A percentile compares a stretch with the other conserved stretches of the same genome.
Evolutionary conservation across 2,797 vertebrate genomes (phyloP).

Genomic region (Anisognathus igniventris): DNA sequence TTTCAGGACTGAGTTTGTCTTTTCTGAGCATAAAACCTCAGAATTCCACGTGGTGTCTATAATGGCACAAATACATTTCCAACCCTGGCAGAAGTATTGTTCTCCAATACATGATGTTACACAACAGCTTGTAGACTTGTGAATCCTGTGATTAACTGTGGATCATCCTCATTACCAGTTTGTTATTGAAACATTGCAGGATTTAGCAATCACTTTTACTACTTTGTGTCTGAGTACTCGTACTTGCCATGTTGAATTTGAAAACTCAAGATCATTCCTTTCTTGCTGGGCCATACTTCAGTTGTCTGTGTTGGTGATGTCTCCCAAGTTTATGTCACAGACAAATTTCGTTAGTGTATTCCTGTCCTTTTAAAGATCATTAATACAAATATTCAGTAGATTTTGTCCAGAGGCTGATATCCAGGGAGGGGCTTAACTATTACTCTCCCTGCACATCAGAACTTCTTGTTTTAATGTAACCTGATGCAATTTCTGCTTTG

Average conservation of each 20-base stretch:
- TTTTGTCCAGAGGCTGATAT: background rate
- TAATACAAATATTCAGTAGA: background rate
- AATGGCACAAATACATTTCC: background rate
- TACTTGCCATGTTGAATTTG: background rate
- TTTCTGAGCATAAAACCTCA: background rate
- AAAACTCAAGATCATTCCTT: background rate
- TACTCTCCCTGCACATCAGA: background rate
- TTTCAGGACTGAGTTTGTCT: background rate
- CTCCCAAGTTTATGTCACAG: background rate
- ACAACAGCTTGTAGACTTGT: background rate
- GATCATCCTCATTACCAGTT: background rate
- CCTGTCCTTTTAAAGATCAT: background rate
- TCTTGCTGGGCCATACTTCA: background rate
- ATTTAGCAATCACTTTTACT: background rate
- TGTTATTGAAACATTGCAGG: background rate
- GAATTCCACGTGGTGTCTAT: background rate
- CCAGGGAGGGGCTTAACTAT: background rate
- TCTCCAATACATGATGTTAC: background rate
- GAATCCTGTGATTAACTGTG: background rate
- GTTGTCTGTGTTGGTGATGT: background rate
- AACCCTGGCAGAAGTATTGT: background rate
- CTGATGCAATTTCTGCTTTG: background rate
- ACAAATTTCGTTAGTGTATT: background rate
- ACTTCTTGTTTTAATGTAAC: background rate
- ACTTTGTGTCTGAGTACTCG: background rate